These are phyloP conservation scores for Dolichoris vasculosae DNA, from an alignment of 1,140 invertebrate genomes.

Conservation along the genomic window DNA sequence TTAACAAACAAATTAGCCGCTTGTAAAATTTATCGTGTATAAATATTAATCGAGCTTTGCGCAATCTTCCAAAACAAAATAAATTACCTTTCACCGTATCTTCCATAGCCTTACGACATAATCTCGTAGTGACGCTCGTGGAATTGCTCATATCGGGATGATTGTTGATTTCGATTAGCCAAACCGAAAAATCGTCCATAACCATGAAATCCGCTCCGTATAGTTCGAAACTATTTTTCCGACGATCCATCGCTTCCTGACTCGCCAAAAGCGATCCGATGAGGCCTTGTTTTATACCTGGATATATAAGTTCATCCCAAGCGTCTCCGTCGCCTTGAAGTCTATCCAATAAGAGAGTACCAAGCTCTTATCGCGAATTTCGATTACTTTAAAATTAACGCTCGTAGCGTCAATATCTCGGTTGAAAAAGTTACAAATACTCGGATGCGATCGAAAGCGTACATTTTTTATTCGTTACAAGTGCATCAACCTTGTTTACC, in stretches of 20 bases:
- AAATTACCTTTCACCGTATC: constrained; percentile 92
- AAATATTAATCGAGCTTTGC: too few relatives aligned
- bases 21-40: too few relatives aligned
- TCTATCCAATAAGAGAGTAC: constrained; percentile 58
- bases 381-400: too few relatives aligned
- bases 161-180: constrained; percentile 96
- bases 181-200: constrained; percentile 90
- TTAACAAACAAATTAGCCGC: too few relatives aligned
- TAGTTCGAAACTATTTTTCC: constrained; percentile 92
- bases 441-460: too few relatives aligned
- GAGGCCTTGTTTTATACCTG: constrained; percentile 91
- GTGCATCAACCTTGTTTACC: too few relatives aligned
- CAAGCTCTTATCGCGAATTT: too few relatives aligned
- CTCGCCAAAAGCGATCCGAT: constrained; percentile 90
- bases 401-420: too few relatives aligned
- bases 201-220: constrained; percentile 96
- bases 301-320: constrained; percentile 89
- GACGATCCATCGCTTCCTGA: constrained; percentile 89
- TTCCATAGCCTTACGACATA: constrained; percentile 91
- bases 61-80: neutral
- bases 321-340: constrained; percentile 80
- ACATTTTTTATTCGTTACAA: too few relatives aligned
- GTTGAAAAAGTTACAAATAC: too few relatives aligned
- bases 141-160: constrained; percentile 92
- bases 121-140: constrained; percentile 89